Percentiles rank a stretch among this genome's conserved stretches.
These are phyloP conservation scores for Henricia sp. DNA, from an alignment of 53 echinoderm and acorn worm species.

Conservation along the genomic window DNA sequence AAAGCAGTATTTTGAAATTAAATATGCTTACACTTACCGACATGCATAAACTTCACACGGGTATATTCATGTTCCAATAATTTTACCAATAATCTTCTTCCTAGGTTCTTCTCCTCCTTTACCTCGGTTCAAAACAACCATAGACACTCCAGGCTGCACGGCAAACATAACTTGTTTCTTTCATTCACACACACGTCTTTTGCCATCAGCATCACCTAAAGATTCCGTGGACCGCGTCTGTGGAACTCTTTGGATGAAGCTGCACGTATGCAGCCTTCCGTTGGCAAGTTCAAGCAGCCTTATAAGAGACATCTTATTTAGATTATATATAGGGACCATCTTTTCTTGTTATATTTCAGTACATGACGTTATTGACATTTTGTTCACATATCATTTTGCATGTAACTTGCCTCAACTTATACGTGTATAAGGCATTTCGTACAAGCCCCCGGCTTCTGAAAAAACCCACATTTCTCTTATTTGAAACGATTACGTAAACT, in stretches of 20 bases:
- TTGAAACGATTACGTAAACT: no score
- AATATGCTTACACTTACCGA: slow-evolving; percentile 34
- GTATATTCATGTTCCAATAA: slow-evolving; percentile 42
- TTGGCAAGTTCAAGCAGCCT: not conserved
- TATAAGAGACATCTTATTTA: not conserved
- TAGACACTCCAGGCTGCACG: not conserved
- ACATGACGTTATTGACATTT: no score
- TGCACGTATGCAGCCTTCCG: not conserved
- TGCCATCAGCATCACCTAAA: not conserved
- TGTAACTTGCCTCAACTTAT: no score
- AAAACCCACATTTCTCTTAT: no score
- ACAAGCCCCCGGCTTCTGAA: no score
- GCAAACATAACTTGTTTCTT: not conserved
- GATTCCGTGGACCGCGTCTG: not conserved
- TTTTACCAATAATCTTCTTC: slow-evolving; percentile 13
- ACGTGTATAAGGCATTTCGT: no score
- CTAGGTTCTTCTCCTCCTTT: not conserved
- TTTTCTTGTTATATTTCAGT: no score
- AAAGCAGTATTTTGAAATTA: no score
- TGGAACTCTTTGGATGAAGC: not conserved
- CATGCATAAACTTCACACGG: slow-evolving; percentile 33
- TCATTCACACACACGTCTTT: slow-evolving; percentile 21
- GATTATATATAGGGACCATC: no score
- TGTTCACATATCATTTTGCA: no score
- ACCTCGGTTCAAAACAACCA: not conserved